Conservation (phyloP, 1,140 invertebrate genomes). For the Drosophila sproati region DNA sequence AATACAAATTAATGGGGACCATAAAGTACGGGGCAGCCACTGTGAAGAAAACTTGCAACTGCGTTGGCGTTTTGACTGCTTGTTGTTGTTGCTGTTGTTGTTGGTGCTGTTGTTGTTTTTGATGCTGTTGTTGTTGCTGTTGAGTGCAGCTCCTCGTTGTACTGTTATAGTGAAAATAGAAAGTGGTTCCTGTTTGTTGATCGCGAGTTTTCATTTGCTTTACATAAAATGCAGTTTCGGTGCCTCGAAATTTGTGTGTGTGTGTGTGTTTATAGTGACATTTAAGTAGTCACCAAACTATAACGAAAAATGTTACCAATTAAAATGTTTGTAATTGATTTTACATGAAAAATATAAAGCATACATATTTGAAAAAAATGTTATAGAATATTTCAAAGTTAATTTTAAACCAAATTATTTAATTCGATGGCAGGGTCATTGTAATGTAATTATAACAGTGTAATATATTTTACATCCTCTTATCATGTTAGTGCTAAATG, state of each 20-base stretch:
- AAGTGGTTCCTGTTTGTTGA: slow-evolving; percentile 83
- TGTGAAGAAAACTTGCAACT: slow-evolving; percentile 54
- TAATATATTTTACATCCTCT: slow-evolving; percentile 2
- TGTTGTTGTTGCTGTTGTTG: slow-evolving; percentile 34
- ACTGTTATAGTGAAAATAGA: slow-evolving; percentile 84
- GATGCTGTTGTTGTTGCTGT: slow-evolving; percentile 13
- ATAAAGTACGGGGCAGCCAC: slow-evolving; percentile 44
- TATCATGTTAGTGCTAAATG: slow-evolving; percentile 2
- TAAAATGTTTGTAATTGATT: background rate
- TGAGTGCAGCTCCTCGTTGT: slow-evolving; percentile 50
- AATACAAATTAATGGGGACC: slow-evolving; percentile 45
- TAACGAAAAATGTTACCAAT: background rate
- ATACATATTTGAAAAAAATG: background rate
- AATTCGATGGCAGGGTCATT: slow-evolving; percentile 6
- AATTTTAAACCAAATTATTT: background rate
- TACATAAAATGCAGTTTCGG: slow-evolving; percentile 73
- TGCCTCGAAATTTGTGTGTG: slow-evolving; percentile 32
- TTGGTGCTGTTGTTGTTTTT: background rate
- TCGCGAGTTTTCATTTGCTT: slow-evolving; percentile 81
- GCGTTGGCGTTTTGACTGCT: slow-evolving; percentile 43
- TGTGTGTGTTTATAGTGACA: slow-evolving; percentile 40
- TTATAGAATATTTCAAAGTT: background rate
- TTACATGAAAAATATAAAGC: background rate
- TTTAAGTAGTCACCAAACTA: slow-evolving; percentile 23
- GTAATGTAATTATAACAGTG: background rate